phyloP scores from a whole-genome alignment of 2,888 invertebrate genomes.

The Athripsodes cinereus region DNA sequence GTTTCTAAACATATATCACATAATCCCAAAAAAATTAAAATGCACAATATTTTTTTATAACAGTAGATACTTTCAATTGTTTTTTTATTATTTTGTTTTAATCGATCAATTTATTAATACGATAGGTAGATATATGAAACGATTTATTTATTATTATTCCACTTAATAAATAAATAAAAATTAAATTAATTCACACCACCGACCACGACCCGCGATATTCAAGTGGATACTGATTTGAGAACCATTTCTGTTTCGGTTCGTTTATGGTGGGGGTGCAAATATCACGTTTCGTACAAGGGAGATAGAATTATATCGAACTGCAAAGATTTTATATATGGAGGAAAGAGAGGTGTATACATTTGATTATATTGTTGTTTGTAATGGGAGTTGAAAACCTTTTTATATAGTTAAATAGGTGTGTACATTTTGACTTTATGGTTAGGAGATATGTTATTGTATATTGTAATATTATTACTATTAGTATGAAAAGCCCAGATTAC shows the following conservation, averaged over 20 bases:
- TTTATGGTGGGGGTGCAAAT: neutral
- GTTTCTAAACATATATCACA: too few relatives aligned
- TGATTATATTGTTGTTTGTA: neutral
- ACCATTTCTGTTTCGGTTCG: neutral
- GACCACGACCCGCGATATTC: neutral
- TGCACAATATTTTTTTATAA: too few relatives aligned
- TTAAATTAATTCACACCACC: neutral
- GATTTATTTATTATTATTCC: neutral
- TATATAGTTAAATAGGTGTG: constrained; percentile 15
- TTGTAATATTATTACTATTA: neutral
- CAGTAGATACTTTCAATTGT: too few relatives aligned
- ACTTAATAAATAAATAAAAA: neutral
- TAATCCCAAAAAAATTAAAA: too few relatives aligned
- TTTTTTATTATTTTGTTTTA: too few relatives aligned
- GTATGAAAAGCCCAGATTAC: neutral
- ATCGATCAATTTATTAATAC: too few relatives aligned
- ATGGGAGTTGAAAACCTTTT: neutral
- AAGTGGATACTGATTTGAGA: neutral
- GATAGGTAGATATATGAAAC: too few relatives aligned
- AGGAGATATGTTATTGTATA: neutral
- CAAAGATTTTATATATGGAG: neutral
- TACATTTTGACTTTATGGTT: constrained; percentile 8
- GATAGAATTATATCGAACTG: neutral
- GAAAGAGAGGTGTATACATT: neutral
- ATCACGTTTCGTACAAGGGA: neutral